Conservation (phyloP, 2,797 vertebrate genomes). For the Acropternis orthonyx region DNA sequence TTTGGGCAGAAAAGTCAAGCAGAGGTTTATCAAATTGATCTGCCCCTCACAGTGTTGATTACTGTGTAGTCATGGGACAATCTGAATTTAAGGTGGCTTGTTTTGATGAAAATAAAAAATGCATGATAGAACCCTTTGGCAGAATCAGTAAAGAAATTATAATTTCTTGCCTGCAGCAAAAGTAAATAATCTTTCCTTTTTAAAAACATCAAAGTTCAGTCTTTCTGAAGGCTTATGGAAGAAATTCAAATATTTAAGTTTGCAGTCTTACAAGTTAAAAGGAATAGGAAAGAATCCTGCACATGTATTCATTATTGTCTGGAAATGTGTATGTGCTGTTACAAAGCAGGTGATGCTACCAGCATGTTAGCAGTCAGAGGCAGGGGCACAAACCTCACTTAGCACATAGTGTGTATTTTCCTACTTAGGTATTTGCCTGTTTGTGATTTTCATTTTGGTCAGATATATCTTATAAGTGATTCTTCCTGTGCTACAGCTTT, state of each 20-base stretch:
- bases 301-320: conserved; percentile 10
- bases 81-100: conserved; percentile 39
- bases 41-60: not conserved
- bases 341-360: conserved; percentile 4
- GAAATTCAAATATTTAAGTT: conserved; percentile 55
- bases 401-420: accelerated
- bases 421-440: not conserved
- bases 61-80: not conserved
- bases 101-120: conserved; percentile 49
- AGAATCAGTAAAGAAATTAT: conserved; percentile 59
- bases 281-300: conserved; percentile 13
- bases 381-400: not conserved
- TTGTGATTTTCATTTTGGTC: not conserved
- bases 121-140: conserved; percentile 23
- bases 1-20: not conserved
- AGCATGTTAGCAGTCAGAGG: not conserved
- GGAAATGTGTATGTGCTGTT: not conserved
- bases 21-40: not conserved
- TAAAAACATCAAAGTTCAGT: conserved; percentile 63
- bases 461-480: not conserved
- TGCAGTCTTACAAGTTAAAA: conserved; percentile 23
- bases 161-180: conserved; percentile 59
- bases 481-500: not conserved
- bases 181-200: conserved; percentile 43
- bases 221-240: conserved; percentile 53